Percentiles rank a stretch among this genome's conserved stretches.
These are phyloP conservation scores for Cassiopea xamachana DNA, from an alignment of 30 jellyfish, hydroid and myxozoan species.

Conservation along the genomic window DNA sequence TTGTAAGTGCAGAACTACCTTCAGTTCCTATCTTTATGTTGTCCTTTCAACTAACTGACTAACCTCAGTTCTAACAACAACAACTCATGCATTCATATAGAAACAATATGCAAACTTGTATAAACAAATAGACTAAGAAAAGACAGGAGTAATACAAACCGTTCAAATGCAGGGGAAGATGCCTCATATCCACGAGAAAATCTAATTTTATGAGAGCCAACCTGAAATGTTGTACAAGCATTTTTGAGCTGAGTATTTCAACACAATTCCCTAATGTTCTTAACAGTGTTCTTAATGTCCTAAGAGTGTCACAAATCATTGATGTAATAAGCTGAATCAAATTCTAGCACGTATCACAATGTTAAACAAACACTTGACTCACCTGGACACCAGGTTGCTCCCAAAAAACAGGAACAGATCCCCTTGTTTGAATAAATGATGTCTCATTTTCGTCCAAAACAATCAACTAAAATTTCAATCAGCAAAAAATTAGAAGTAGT, in stretches of 20 bases:
- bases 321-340: too few species aligned
- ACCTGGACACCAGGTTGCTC: slow-evolving; percentile 99
- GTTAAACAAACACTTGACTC: neutral
- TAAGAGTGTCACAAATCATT: too few species aligned
- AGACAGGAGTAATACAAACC: slow-evolving; percentile 36
- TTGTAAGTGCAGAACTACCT: too few species aligned
- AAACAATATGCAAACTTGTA: neutral
- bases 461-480: slow-evolving; percentile 53
- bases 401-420: slow-evolving; percentile 99
- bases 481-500: too few species aligned
- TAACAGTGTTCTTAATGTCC: too few species aligned
- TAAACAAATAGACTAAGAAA: neutral
- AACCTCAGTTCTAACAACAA: too few species aligned
- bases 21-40: too few species aligned
- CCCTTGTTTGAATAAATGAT: slow-evolving; percentile 93
- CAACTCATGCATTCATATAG: too few species aligned
- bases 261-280: too few species aligned
- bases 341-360: neutral
- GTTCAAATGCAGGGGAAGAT: slow-evolving; percentile 94
- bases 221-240: slow-evolving; percentile 37
- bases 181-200: slow-evolving; percentile 96
- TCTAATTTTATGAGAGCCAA: slow-evolving; percentile 91
- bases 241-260: too few species aligned
- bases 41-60: too few species aligned
- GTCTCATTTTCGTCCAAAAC: slow-evolving; percentile 72